Percentiles rank a stretch among this genome's conserved stretches.
phyloP scores from a whole-genome alignment of 2,888 invertebrate species.

The Dugesia japonica region DNA sequence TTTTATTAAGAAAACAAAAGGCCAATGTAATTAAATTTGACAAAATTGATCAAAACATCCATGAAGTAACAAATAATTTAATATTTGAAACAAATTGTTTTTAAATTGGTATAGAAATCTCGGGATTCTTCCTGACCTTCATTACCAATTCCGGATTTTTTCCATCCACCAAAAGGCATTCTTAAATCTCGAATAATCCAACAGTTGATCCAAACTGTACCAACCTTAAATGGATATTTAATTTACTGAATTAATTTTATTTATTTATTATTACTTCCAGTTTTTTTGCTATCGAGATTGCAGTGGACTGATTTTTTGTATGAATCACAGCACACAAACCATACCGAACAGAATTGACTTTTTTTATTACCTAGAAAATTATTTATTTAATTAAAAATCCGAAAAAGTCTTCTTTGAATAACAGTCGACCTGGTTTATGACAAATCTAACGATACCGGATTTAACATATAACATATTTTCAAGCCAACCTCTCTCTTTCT shows the following conservation, averaged over 20 bases:
- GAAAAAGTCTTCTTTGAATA: too few relatives aligned
- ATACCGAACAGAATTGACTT: not conserved
- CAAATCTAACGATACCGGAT: too few relatives aligned
- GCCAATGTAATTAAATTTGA: too few relatives aligned
- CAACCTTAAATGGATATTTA: slow-evolving; percentile 43
- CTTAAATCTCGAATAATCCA: slow-evolving; percentile 52
- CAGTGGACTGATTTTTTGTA: not conserved
- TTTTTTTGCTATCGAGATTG: not conserved
- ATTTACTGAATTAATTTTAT: not conserved
- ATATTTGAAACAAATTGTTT: slow-evolving; percentile 49
- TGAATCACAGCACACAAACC: not conserved
- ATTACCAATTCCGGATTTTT: slow-evolving; percentile 51
- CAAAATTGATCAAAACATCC: too few relatives aligned
- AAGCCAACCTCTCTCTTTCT: too few relatives aligned
- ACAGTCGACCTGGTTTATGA: too few relatives aligned
- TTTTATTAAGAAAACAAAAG: too few relatives aligned
- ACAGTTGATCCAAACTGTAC: slow-evolving; percentile 53
- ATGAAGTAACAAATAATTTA: too few relatives aligned
- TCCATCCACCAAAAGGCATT: slow-evolving; percentile 53
- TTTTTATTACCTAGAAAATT: slow-evolving; percentile 22
- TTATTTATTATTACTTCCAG: slow-evolving; percentile 1
- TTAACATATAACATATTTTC: too few relatives aligned
- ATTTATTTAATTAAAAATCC: too few relatives aligned
- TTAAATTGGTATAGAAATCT: slow-evolving; percentile 52
- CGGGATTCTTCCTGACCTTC: slow-evolving; percentile 51